Evolutionary conservation across 2,797 vertebrate species (phyloP).

Genomic region (Eremophila alpestris): DNA sequence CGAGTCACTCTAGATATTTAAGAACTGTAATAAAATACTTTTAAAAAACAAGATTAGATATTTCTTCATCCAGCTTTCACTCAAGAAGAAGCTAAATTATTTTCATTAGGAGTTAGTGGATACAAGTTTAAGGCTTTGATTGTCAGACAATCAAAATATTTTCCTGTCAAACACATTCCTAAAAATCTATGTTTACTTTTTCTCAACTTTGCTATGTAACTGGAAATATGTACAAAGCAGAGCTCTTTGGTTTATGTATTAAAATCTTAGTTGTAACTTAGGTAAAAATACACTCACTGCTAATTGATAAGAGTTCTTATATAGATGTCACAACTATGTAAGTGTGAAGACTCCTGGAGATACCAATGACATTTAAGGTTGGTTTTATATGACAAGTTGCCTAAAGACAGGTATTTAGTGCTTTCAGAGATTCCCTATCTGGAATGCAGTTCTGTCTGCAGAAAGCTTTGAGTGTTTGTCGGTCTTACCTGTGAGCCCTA

Average conservation of each 20-base stretch:
- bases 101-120: not conserved
- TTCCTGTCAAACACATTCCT: fast-evolving
- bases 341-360: not conserved
- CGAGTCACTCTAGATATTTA: not conserved
- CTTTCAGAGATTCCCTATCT: not conserved
- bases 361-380: not conserved
- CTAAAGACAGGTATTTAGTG: not conserved
- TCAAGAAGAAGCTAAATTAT: not conserved
- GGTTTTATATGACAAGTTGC: not conserved
- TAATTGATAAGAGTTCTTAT: not conserved
- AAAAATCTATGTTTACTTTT: not conserved
- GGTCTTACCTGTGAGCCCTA: not conserved
- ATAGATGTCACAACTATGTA: not conserved
- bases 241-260: not conserved
- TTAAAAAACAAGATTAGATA: not conserved
- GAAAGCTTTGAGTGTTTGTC: not conserved
- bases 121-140: not conserved
- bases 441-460: not conserved
- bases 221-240: not conserved
- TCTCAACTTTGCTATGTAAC: not conserved
- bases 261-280: not conserved
- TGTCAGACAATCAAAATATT: not conserved
- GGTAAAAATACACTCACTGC: not conserved
- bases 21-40: not conserved
- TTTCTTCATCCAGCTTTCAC: not conserved